Conservation (phyloP, 2,113 vertebrate species). For the Maccullochella peelii region DNA sequence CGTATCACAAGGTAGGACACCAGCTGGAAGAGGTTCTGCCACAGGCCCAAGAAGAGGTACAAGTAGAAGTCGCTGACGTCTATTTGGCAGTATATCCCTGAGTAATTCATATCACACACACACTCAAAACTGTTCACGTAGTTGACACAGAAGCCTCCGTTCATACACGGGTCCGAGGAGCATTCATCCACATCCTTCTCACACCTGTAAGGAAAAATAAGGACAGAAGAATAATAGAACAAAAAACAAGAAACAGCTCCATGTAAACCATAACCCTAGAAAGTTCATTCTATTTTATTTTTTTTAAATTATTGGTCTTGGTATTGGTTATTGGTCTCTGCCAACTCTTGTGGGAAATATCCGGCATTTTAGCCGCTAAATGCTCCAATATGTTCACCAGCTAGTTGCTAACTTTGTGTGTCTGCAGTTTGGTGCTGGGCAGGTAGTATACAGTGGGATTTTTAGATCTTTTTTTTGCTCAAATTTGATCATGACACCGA, state of each 20-base stretch:
- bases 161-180: slow-evolving; percentile 87
- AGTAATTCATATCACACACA: slow-evolving; percentile 87
- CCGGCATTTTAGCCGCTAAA: background rate
- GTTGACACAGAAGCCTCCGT: slow-evolving; percentile 90
- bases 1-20: slow-evolving; percentile 91
- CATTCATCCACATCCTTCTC: slow-evolving; percentile 91
- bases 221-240: background rate
- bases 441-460: background rate
- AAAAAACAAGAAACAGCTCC: background rate
- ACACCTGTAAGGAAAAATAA: slow-evolving; percentile 82
- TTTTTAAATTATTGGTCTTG: too few species aligned
- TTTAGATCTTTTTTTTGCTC: background rate
- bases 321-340: too few species aligned
- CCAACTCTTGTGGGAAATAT: too few species aligned
- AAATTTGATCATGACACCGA: too few species aligned
- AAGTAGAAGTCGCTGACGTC: slow-evolving; percentile 92
- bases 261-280: background rate
- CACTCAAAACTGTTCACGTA: slow-evolving; percentile 88
- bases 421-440: background rate
- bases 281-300: too few species aligned
- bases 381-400: background rate
- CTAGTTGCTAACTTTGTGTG: background rate
- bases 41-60: slow-evolving; percentile 89
- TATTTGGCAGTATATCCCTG: slow-evolving; percentile 88
- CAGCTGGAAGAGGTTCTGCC: slow-evolving; percentile 95